Conservation (phyloP, 2,113 vertebrate genomes). For the Lepus europaeus region DNA sequence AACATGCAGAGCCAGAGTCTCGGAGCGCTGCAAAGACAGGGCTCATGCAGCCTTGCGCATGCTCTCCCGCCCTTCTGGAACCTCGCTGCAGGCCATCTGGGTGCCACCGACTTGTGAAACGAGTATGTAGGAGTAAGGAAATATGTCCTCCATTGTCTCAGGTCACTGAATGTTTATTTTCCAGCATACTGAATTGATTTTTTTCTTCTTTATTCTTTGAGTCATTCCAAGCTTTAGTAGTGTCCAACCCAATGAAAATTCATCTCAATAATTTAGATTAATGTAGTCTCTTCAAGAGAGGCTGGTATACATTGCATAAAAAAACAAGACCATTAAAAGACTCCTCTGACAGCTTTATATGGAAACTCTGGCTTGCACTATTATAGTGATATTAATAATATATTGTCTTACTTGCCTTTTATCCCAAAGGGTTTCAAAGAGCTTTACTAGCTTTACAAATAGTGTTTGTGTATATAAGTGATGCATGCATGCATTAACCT, state of each 20-base stretch:
- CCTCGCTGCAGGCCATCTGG: background rate
- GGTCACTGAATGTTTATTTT: slow-evolving; percentile 30
- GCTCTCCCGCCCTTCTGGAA: background rate
- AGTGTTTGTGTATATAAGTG: slow-evolving; percentile 27
- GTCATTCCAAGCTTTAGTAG: slow-evolving; percentile 53
- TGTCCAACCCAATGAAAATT: slow-evolving; percentile 76
- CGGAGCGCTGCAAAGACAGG: background rate
- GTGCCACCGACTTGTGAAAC: background rate
- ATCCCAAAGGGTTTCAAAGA: slow-evolving; percentile 72
- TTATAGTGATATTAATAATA: slow-evolving; percentile 78
- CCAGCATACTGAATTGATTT: background rate
- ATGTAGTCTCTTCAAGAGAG: slow-evolving; percentile 49
- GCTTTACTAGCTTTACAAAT: slow-evolving; percentile 72
- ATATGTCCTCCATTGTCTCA: background rate
- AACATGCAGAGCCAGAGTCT: background rate
- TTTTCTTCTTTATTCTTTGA: slow-evolving; percentile 18
- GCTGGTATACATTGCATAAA: slow-evolving; percentile 62
- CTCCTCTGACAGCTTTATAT: slow-evolving; percentile 52
- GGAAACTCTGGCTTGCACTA: slow-evolving; percentile 33
- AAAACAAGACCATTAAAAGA: slow-evolving; percentile 73
- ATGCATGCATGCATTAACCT: slow-evolving; percentile 40
- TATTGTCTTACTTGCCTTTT: slow-evolving; percentile 65
- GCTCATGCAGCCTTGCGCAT: background rate
- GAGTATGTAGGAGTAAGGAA: background rate
- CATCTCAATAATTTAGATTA: slow-evolving; percentile 77